A percentile compares a stretch with the other conserved stretches of the same genome.
Conservation (phyloP, 2,888 invertebrate species). For the Ommatoiulus sabulosus region DNA sequence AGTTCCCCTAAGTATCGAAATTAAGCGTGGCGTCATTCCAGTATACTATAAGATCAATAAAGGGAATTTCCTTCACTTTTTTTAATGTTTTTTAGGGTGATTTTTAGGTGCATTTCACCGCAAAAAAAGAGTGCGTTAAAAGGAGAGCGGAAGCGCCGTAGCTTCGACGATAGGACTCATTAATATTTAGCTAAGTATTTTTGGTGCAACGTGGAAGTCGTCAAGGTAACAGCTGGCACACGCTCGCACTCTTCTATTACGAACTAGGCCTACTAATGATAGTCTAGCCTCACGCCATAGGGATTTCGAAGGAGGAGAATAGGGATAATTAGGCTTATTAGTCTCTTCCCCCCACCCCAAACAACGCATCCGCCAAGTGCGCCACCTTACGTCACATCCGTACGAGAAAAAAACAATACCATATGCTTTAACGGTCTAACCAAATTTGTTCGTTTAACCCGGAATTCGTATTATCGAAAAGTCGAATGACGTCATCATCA, state of each 20-base stretch:
- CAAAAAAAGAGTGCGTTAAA: background rate
- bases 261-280: constrained; percentile 31
- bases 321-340: constrained; percentile 21
- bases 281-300: constrained; percentile 8
- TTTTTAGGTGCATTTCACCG: background rate
- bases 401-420: too few species aligned
- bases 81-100: background rate
- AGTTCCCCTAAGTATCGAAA: background rate
- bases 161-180: background rate
- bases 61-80: background rate
- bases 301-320: background rate
- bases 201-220: constrained; percentile 41
- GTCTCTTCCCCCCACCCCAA: background rate
- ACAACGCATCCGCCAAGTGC: background rate
- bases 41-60: background rate
- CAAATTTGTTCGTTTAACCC: too few species aligned
- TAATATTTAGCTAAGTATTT: constrained; percentile 32
- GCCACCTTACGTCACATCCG: background rate
- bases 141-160: background rate
- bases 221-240: constrained; percentile 56
- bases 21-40: background rate
- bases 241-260: constrained; percentile 32
- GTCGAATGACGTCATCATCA: too few species aligned
- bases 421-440: too few species aligned
- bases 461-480: too few species aligned